Base-by-base conservation (phyloP, 2,797 vertebrate genomes). In the Enteromius paludinosus region DNA sequence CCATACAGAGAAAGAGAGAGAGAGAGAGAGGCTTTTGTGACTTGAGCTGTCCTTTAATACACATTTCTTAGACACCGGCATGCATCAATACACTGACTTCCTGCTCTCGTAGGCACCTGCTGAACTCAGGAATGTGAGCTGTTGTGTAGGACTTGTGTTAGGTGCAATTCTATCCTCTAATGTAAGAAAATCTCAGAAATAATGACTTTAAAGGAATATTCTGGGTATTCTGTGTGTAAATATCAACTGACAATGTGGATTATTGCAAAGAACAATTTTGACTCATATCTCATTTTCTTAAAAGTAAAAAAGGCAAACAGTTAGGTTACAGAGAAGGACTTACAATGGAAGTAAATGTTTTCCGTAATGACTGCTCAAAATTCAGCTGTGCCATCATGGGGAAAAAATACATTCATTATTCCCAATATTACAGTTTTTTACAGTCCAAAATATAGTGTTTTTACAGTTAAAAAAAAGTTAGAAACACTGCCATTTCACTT, bases 31-130 rank as follows among this genome's bases (percentile, higher is more conserved):
- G 78, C 89, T 92, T 92, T 92, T 92, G 90, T 92, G 88, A 87
- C 88, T 86, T 86, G 88, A 92, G 89, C 89, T 90, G 86, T 88
- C 38, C 87, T 90, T 91, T 90, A 88, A 90, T 91, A 89, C 73
- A 82, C 84, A 89, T 83, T 89, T 88, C 89, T 87, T 85, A 82
- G 85, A 89, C 87, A 88, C 87, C 87, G 86, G 79, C 82, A 87
- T 83, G 86, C 92, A 92, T 93, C 92, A 85, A 90, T 92, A 90
- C 89, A 84, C 86, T 90, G 79, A 91, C 90, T 91, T 91, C 87
- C 88, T 86, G 28, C 72, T 84, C 79, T 47, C 76, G 35, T 69
- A 85, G 70, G 85, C 82, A 81, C 76, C 87, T 78, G 83, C 68
- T 33, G 61, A 85, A 28, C 52, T 86, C 54, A 87, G 81, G 82